Conservation (phyloP, 2,113 vertebrate species). For the Cyphomyrus discorhynchus region DNA sequence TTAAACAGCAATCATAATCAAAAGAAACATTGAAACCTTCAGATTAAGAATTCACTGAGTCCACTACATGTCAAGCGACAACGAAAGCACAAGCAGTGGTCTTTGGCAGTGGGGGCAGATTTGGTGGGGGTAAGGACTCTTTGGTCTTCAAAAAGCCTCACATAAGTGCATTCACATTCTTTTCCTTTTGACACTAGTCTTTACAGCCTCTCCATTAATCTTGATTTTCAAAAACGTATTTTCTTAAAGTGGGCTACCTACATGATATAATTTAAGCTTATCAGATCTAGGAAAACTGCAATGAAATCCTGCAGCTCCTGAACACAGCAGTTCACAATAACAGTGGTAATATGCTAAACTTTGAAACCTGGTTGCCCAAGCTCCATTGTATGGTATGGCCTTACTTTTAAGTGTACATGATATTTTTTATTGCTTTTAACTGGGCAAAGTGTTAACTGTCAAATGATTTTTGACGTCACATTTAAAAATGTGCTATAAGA, state of each 20-base stretch:
- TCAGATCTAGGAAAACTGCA: neutral
- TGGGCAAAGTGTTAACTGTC: neutral
- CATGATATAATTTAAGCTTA: neutral
- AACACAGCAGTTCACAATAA: neutral
- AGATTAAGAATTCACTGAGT: neutral
- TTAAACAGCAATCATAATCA: neutral
- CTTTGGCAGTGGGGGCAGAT: neutral
- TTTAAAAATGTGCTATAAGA: neutral
- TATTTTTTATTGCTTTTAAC: slow-evolving; percentile 7
- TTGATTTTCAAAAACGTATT: neutral
- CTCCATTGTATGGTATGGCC: neutral
- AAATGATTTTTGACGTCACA: neutral
- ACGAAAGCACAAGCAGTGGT: neutral
- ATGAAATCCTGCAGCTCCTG: neutral
- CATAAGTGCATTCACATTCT: neutral
- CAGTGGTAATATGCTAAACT: neutral
- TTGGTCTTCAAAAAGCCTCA: neutral
- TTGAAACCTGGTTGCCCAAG: neutral
- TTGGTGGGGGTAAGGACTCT: neutral
- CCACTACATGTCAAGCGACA: neutral
- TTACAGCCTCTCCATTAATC: neutral
- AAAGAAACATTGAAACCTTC: neutral
- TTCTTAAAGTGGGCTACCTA: neutral
- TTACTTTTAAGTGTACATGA: neutral
- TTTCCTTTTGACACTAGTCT: neutral